Evolutionary conservation across 2,113 vertebrate genomes (phyloP).

Genomic region (Proteles cristata): DNA sequence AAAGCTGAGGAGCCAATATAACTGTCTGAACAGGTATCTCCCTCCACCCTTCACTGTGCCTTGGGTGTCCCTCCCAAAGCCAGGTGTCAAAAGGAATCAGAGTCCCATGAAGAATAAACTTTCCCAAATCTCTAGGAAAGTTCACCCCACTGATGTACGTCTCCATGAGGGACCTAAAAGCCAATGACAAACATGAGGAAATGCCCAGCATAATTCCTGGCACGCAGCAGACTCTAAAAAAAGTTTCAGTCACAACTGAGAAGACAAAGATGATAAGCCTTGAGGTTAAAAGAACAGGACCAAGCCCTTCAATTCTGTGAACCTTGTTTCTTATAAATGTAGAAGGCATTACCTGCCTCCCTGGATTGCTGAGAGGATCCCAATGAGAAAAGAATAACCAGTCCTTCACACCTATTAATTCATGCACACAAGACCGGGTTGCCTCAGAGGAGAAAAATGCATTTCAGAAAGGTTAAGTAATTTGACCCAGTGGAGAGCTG

Average conservation of each 20-base stretch:
- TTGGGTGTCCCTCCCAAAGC: background rate
- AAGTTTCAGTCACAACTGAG: background rate
- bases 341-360: background rate
- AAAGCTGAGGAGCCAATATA: background rate
- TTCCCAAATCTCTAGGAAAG: background rate
- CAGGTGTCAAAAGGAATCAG: background rate
- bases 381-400: background rate
- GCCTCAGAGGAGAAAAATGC: background rate
- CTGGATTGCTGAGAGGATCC: background rate
- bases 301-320: background rate
- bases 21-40: background rate
- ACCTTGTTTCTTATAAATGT: background rate
- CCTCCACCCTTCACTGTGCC: background rate
- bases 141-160: background rate
- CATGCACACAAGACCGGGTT: background rate
- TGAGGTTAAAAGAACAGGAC: background rate
- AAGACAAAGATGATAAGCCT: background rate
- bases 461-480: background rate
- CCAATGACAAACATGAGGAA: background rate
- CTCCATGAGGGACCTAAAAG: background rate
- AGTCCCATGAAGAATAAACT: background rate
- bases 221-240: background rate
- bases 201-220: no score
- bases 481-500: background rate
- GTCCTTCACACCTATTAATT: background rate